Base-by-base conservation (phyloP, 2,888 invertebrate species). In the Leptopterna dolabrata region DNA sequence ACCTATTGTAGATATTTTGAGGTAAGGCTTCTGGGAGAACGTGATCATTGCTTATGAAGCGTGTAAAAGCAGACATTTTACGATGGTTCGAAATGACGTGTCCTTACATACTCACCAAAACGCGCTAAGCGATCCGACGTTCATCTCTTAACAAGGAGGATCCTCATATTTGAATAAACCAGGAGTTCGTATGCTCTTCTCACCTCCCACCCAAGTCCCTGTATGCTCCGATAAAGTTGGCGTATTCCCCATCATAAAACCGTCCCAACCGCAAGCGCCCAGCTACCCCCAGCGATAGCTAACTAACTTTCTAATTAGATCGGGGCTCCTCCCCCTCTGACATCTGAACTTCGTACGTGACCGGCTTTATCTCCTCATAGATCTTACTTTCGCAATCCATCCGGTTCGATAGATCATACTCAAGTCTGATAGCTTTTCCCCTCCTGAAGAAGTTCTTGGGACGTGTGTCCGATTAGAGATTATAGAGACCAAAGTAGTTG, bases 221-320 rank as follows among this genome's bases (percentile, higher is more conserved):
- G 63, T 63, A 63, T 24, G 27, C 27, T 27, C 41, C 73, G 36
- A 73, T 73, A 73, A 73, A 73, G 73, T 73, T 73, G 73, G 36
- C 73, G 36, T 73, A 73, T 36, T 73, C 73, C 73, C 16, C 41
- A 4, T 73, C 30, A 73, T 73, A 73, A 30, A 16, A 30, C 36
- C 11, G n/a, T n/a, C 63, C 24, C 63, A 36, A 11, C 63, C 63
- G 3, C 63, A 24, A 63, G 24, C 63, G 24, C 51, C 51, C 36
- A n/a, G n/a, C 63, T 41, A 36, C n/a, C 73, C 11, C 14, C 73
- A 36, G 73, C 73, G 16, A 73, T 73, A 19, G 24, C 24, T 63
- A 73, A 73, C 73, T 41, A 73, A 73, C 73, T 73, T 73, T 73
- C 14, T 73, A 73, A 73, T 73, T 73, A 73, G 73, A 73, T 73